Evolutionary conservation across 1,140 invertebrate species (phyloP), one percentile per base, ranked within the genome.

Genomic region (Zaprionus kolodkinae): DNA sequence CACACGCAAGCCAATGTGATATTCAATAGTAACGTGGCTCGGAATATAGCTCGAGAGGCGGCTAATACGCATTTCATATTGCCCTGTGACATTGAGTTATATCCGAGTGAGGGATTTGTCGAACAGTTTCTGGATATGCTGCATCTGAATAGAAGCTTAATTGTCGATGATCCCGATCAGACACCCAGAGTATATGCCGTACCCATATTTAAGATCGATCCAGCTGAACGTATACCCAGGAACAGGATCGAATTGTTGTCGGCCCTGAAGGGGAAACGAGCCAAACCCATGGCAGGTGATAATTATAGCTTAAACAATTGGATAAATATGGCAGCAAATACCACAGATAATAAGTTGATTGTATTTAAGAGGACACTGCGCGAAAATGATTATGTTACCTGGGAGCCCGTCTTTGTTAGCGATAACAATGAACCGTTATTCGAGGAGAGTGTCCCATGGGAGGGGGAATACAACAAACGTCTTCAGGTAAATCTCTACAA

Each of bases 401-500:
- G 97, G 97, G 97, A 98, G 91, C 97, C 97, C 1, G 97, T 97
- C 84, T 97, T 96, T 82, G 97, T 97, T 57, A 97, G 97, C 33
- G 97, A 96, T 1, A 96, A 97, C 91, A 93, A 94, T 12, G 97
- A 98, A 78, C 97, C 97, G 0, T 93, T 97, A 35, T 98, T 98
- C 87, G 97, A 98, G 80, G 96, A 97, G 91, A 94, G 96, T 75
- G 95, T 97, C 30, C 96, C 95, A 78, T 97, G 96, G 97, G 96
- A 97, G 87, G 96, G 97, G 25, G 96, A 96, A 93, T 96, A 96
- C 82, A 96, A 97, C 91, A 97, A 97, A 93, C 98, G 98, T 95
- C 97, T 97, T 65, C 97, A 98, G 95, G 97, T 97, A 87, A 89
- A 43, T 59, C 21, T 2, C 21, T n/a, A n/a, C n/a, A n/a, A n/a